A percentile compares a stretch with the other conserved stretches of the same genome.
These are phyloP conservation scores for Carabus problematicus DNA, from an alignment of 2,888 invertebrate genomes.

Conservation along the genomic window DNA sequence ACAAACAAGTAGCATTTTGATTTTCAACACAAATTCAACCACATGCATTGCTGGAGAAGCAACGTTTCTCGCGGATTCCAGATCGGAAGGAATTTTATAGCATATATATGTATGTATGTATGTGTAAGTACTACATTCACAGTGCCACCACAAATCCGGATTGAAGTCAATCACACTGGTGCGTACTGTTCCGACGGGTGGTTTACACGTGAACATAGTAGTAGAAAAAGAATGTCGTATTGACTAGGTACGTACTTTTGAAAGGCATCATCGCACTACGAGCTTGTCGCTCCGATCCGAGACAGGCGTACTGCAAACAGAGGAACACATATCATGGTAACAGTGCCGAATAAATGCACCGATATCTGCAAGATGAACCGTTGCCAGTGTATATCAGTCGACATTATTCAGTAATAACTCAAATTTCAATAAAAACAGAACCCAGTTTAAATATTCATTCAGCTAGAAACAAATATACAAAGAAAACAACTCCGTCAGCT, in stretches of 20 bases:
- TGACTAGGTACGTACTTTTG: slow-evolving; percentile 52
- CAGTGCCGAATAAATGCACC: slow-evolving; percentile 11
- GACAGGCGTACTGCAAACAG: slow-evolving; percentile 89
- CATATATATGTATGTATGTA: background rate
- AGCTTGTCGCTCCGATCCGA: slow-evolving; percentile 85
- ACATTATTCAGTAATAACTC: background rate
- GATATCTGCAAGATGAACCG: background rate
- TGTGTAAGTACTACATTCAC: background rate
- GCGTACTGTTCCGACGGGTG: too few species aligned
- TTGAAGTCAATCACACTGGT: too few species aligned
- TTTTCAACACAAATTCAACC: slow-evolving; percentile 21
- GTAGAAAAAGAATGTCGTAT: too few species aligned
- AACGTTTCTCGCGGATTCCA: slow-evolving; percentile 15
- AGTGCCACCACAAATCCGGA: slow-evolving; percentile 15
- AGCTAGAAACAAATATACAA: too few species aligned
- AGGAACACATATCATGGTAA: slow-evolving; percentile 46
- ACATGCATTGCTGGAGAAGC: slow-evolving; percentile 25
- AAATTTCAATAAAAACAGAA: too few species aligned
- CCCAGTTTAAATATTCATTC: too few species aligned
- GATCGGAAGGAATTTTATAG: too few species aligned
- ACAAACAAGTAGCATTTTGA: slow-evolving; percentile 14
- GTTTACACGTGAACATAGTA: too few species aligned
- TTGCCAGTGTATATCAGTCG: background rate
- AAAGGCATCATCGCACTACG: slow-evolving; percentile 68
- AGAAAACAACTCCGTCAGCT: too few species aligned